Evolutionary conservation across 2,888 invertebrate genomes (phyloP).

Genomic region (Cataglyphis rosenhaueri): DNA sequence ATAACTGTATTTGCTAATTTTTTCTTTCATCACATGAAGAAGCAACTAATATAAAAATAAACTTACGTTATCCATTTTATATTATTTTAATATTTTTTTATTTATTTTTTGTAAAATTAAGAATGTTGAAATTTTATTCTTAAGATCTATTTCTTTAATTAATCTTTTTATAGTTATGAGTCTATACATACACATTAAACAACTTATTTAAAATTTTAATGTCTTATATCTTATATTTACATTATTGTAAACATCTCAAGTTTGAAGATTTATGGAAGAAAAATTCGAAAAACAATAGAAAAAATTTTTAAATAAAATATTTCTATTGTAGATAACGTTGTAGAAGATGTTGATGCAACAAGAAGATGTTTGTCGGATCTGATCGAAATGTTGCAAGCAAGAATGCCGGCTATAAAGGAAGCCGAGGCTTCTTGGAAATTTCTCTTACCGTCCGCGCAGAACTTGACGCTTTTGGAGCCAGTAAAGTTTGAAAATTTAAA

Average conservation of each 20-base stretch:
- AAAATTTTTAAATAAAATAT: slow-evolving; percentile 23
- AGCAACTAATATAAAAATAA: not conserved
- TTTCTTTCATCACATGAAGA: not conserved
- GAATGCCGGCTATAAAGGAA: slow-evolving; percentile 70
- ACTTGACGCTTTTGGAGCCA: slow-evolving; percentile 58
- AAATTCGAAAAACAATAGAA: not conserved
- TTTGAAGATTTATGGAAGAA: not conserved
- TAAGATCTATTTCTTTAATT: not conserved
- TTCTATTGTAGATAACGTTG: slow-evolving; percentile 56
- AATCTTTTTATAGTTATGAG: not conserved
- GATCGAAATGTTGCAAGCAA: slow-evolving; percentile 64
- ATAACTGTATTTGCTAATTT: not conserved
- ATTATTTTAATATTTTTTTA: not conserved
- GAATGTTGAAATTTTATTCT: not conserved
- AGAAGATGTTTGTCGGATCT: slow-evolving; percentile 73
- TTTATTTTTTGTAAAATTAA: not conserved
- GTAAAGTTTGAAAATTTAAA: slow-evolving; percentile 66
- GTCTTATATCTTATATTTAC: not conserved
- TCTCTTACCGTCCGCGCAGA: slow-evolving; percentile 63
- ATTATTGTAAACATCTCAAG: not conserved
- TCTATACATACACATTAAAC: not conserved
- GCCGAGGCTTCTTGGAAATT: slow-evolving; percentile 68
- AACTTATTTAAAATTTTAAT: not conserved
- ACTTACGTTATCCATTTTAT: not conserved
- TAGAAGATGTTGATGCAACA: slow-evolving; percentile 49